Conservation (phyloP, 2,888 invertebrate genomes). For the Tridacna gigas region DNA sequence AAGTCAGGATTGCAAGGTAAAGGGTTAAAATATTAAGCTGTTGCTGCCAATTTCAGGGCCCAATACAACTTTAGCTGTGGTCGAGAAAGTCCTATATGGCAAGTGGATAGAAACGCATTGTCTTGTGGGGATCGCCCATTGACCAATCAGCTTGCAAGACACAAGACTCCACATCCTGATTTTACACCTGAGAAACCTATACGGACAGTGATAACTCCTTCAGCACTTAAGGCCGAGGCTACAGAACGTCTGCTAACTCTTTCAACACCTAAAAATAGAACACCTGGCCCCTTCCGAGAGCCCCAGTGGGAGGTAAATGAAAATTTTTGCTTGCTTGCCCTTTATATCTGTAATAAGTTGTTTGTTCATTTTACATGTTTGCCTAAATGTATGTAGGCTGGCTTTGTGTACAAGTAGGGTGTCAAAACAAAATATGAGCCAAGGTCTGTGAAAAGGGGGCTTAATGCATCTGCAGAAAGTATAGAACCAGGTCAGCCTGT, state of each 20-base stretch:
- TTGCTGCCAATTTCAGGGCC: constrained; percentile 53
- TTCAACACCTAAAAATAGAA: constrained; percentile 74
- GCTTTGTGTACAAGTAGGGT: too few relatives aligned
- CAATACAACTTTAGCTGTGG: constrained; percentile 75
- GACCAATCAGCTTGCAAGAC: constrained; percentile 63
- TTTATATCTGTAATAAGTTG: too few relatives aligned
- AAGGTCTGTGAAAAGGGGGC: too few relatives aligned
- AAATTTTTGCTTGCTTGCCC: background rate
- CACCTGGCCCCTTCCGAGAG: constrained; percentile 78
- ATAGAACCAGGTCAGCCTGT: too few relatives aligned
- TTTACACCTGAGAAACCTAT: constrained; percentile 71
- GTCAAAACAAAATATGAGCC: too few relatives aligned
- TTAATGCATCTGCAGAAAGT: too few relatives aligned
- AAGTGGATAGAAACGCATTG: constrained; percentile 57
- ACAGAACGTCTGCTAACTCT: constrained; percentile 70
- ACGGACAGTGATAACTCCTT: constrained; percentile 69
- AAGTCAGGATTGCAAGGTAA: too few relatives aligned
- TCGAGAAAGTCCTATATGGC: constrained; percentile 70
- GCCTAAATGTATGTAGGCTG: too few relatives aligned
- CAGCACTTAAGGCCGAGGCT: constrained; percentile 70
- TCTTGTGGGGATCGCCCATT: constrained; percentile 63
- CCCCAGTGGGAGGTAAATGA: constrained; percentile 79
- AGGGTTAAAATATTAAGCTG: too few relatives aligned
- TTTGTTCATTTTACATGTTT: too few relatives aligned
- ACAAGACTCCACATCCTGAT: constrained; percentile 66